phyloP scores from a whole-genome alignment of 2,888 invertebrate genomes.

The Trimorus sp. region DNA sequence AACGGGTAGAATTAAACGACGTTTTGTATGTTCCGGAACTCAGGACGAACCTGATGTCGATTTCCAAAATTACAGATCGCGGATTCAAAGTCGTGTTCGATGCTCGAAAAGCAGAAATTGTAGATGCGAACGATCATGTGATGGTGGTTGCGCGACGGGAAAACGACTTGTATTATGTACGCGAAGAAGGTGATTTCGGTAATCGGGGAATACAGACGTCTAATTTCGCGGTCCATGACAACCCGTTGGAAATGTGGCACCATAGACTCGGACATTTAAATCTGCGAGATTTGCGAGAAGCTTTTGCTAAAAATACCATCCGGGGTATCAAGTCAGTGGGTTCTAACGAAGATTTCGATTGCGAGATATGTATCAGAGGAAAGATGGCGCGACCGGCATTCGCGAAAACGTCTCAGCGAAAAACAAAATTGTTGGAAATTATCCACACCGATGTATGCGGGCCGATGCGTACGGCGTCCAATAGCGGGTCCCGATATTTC shows the following conservation, averaged over 20 bases:
- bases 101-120: conserved; percentile 2
- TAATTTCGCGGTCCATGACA: background rate
- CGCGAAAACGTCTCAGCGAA: background rate
- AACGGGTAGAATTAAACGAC: conserved; percentile 1
- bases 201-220: background rate
- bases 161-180: conserved; percentile 7
- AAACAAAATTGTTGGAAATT: conserved; percentile 11
- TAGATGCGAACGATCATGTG: background rate
- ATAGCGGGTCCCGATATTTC: conserved; percentile 64
- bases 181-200: background rate
- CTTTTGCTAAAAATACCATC: background rate
- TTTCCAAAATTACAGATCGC: conserved; percentile 15
- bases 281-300: conserved; percentile 8
- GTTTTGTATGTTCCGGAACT: conserved; percentile 9
- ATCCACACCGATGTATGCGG: conserved; percentile 70
- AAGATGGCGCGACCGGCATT: conserved; percentile 3
- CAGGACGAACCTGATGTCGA: conserved; percentile 5
- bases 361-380: background rate
- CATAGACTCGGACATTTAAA: conserved; percentile 7
- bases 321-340: conserved; percentile 7
- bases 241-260: conserved; percentile 10
- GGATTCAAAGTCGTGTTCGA: conserved; percentile 12
- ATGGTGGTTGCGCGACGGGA: conserved; percentile 4
- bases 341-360: conserved; percentile 1
- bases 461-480: conserved; percentile 58